Evolutionary conservation across 1,140 invertebrate genomes (phyloP).

Genomic region (Eriosoma lanigerum): DNA sequence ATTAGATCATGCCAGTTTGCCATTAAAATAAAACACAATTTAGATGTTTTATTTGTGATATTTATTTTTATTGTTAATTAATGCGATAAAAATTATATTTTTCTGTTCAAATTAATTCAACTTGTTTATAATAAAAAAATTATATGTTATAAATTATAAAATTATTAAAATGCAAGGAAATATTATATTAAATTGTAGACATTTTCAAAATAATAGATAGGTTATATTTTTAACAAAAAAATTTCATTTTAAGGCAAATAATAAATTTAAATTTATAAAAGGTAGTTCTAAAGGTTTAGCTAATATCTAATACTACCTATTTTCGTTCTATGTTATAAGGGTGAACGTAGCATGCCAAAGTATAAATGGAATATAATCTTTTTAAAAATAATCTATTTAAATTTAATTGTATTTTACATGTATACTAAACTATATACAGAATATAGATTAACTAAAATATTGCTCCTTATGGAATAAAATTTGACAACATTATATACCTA

Average conservation of each 20-base stretch:
- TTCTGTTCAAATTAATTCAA: too few species aligned
- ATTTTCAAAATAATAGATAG: neutral
- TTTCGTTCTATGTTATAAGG: constrained; percentile 18
- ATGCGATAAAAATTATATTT: neutral
- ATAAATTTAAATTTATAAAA: neutral
- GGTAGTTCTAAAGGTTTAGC: constrained; percentile 27
- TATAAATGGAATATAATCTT: neutral
- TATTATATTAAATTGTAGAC: neutral
- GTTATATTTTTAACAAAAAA: neutral
- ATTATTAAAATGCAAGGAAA: neutral
- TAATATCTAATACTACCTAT: constrained; percentile 33
- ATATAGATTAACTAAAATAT: neutral
- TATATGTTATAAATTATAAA: neutral
- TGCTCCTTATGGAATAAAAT: neutral
- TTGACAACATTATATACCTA: neutral
- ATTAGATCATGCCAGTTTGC: constrained; percentile 36
- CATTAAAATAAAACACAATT: constrained; percentile 46
- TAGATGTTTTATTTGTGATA: constrained; percentile 7
- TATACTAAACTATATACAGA: neutral
- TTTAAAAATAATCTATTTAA: neutral
- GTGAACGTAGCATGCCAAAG: constrained; percentile 43
- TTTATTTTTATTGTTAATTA: constrained; percentile 20
- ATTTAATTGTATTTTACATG: neutral
- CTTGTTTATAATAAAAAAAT: neutral
- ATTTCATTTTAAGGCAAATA: constrained; percentile 43